These are phyloP conservation scores for Trichogramma evanescens DNA, from an alignment of 2,888 invertebrate species.

Conservation along the genomic window DNA sequence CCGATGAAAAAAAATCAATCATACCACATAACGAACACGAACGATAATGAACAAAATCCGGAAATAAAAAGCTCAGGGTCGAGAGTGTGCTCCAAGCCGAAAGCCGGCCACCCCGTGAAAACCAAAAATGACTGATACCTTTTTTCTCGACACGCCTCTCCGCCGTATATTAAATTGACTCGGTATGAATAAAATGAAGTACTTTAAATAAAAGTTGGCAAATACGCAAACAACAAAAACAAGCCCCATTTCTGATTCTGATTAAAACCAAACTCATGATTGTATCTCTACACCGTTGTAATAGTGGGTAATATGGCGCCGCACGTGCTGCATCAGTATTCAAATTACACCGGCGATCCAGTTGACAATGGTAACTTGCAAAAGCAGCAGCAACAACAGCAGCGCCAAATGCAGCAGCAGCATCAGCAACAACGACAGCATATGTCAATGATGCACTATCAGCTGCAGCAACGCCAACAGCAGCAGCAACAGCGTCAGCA, in stretches of 20 bases:
- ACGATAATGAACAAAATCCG: slow-evolving; percentile 8
- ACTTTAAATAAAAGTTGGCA: too few relatives aligned
- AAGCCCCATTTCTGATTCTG: too few relatives aligned
- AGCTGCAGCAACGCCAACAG: slow-evolving; percentile 48
- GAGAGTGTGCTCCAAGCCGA: too few relatives aligned
- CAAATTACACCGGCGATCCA: slow-evolving; percentile 51
- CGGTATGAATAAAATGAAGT: too few relatives aligned
- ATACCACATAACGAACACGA: not conserved
- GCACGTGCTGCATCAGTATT: slow-evolving; percentile 53
- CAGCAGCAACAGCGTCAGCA: slow-evolving; percentile 51
- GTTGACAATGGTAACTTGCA: slow-evolving; percentile 52
- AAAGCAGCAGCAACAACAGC: slow-evolving; percentile 52
- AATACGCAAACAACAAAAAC: too few relatives aligned
- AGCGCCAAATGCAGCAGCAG: slow-evolving; percentile 44
- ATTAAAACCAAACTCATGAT: slow-evolving; percentile 4
- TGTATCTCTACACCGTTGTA: slow-evolving; percentile 27
- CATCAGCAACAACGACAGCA: slow-evolving; percentile 43
- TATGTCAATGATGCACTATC: slow-evolving; percentile 46
- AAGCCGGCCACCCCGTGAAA: too few relatives aligned
- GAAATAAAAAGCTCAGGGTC: slow-evolving; percentile 7
- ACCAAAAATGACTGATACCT: too few relatives aligned
- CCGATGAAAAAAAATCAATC: too few relatives aligned
- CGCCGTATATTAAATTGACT: too few relatives aligned
- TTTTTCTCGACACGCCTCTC: too few relatives aligned
- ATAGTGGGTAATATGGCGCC: slow-evolving; percentile 49